Conservation (phyloP, 1,140 invertebrate genomes). For the Sweltsa coloradensis region DNA sequence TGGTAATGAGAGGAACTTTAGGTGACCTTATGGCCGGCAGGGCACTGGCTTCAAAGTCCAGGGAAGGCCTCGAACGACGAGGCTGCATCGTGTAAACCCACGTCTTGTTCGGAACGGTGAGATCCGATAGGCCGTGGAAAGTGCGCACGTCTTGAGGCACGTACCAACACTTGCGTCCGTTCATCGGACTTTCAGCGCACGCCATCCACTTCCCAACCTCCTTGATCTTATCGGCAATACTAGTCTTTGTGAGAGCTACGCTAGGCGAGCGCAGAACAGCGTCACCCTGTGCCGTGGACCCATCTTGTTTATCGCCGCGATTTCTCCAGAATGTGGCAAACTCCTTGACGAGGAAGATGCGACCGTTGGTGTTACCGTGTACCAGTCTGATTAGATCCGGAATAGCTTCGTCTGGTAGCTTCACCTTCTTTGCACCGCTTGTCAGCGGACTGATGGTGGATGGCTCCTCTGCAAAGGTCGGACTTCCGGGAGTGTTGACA, state of each 20-base stretch:
- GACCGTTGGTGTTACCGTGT: constrained; percentile 50
- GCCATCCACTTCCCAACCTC: constrained; percentile 44
- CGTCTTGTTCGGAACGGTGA: constrained; percentile 38
- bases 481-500: constrained; percentile 16
- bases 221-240: constrained; percentile 39
- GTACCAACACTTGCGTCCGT: constrained; percentile 51
- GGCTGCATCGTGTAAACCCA: constrained; percentile 20
- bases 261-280: not conserved
- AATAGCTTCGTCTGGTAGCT: constrained; percentile 43
- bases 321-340: constrained; percentile 44
- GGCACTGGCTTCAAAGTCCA: too few species aligned
- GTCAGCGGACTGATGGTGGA: constrained; percentile 10
- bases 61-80: too few species aligned
- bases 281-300: constrained; percentile 6
- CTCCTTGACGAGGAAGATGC: constrained; percentile 46
- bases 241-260: constrained; percentile 29
- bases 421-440: constrained; percentile 24
- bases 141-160: constrained; percentile 42
- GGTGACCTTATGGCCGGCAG: too few species aligned
- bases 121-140: constrained; percentile 38
- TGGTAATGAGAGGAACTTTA: too few species aligned
- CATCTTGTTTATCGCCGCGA: constrained; percentile 17
- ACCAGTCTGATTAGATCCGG: constrained; percentile 51
- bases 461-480: constrained; percentile 19
- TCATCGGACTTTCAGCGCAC: constrained; percentile 39